phyloP scores from a whole-genome alignment of 2,888 invertebrate genomes.

The Hypomecis punctinalis region DNA sequence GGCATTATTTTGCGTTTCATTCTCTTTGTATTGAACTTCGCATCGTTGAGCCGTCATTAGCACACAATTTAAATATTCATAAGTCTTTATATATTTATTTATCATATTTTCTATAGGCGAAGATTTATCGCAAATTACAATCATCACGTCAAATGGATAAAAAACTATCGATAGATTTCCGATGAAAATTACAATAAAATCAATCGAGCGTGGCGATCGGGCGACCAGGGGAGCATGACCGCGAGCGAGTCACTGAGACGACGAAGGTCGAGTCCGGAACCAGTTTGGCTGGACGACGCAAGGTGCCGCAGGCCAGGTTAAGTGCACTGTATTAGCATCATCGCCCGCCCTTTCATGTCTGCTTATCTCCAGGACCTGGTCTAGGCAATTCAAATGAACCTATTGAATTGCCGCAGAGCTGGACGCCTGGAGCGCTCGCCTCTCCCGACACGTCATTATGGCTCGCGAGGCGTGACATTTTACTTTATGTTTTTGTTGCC shows the following conservation, averaged over 20 bases:
- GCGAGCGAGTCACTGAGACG: conserved; percentile 63
- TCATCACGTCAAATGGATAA: conserved; percentile 25
- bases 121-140: conserved; percentile 28
- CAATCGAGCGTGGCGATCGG: conserved; percentile 72
- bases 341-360: conserved; percentile 80
- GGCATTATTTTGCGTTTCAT: conserved; percentile 9
- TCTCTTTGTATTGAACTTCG: conserved; percentile 9
- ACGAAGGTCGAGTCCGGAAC: conserved; percentile 78
- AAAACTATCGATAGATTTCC: conserved; percentile 45
- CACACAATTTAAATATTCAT: conserved; percentile 20
- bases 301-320: conserved; percentile 80
- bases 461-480: conserved; percentile 40
- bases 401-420: conserved; percentile 69
- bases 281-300: conserved; percentile 80
- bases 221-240: conserved; percentile 73
- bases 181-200: conserved; percentile 60
- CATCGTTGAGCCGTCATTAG: conserved; percentile 6
- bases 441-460: conserved; percentile 38
- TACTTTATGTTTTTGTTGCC: conserved; percentile 34
- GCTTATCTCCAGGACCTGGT: conserved; percentile 75
- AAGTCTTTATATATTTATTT: not conserved
- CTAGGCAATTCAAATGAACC: conserved; percentile 75
- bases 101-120: conserved; percentile 17
- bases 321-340: conserved; percentile 81
- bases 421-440: conserved; percentile 43